Conservation (phyloP, 2,113 vertebrate species). For the Bolborhynchus lineola region DNA sequence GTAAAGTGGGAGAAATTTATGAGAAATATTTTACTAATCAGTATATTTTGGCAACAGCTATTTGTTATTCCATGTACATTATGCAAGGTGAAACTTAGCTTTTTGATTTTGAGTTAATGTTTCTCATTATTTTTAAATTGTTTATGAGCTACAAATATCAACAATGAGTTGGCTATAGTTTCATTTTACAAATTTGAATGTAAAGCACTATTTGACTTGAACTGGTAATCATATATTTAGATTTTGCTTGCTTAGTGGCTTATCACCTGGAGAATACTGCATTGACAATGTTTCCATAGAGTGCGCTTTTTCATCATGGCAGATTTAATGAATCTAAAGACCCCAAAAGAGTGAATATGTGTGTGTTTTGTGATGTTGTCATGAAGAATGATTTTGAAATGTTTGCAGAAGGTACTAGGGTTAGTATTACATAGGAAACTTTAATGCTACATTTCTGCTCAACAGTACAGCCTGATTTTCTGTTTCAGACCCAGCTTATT, state of each 20-base stretch:
- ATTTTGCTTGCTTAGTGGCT: not conserved
- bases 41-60: not conserved
- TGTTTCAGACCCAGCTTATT: not conserved
- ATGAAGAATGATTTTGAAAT: not conserved
- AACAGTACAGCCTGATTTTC: not conserved
- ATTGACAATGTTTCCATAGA: not conserved
- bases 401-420: not conserved
- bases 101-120: not conserved
- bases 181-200: not conserved
- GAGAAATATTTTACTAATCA: not conserved
- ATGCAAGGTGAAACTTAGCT: not conserved
- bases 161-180: not conserved
- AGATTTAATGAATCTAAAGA: not conserved
- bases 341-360: not conserved
- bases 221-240: not conserved
- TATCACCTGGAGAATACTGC: not conserved
- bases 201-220: not conserved
- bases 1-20: not conserved
- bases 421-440: not conserved
- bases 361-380: not conserved
- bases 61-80: not conserved
- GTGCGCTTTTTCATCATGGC: not conserved
- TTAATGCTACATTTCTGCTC: not conserved
- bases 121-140: not conserved
- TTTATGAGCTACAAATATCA: not conserved